phyloP scores from a whole-genome alignment of 2,113 vertebrate genomes.

The Buteo buteo region DNA sequence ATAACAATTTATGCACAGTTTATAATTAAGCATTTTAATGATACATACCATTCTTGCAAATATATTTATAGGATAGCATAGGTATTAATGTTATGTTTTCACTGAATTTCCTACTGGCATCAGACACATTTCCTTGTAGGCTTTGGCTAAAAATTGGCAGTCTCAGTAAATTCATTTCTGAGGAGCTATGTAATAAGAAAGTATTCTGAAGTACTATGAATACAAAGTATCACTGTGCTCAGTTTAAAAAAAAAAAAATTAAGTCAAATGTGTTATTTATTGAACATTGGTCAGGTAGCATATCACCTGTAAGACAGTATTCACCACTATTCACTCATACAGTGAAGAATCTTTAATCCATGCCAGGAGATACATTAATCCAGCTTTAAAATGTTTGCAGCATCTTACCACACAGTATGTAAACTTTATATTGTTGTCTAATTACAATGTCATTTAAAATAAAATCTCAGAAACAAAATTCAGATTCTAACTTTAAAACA shows the following conservation, averaged over 20 bases:
- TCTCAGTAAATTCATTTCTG: not conserved
- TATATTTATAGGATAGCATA: not conserved
- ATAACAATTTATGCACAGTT: not conserved
- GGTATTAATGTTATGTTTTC: not conserved
- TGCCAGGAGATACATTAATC: not conserved
- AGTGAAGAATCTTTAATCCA: not conserved
- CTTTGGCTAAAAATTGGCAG: not conserved
- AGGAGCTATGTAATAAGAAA: not conserved
- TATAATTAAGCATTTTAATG: conserved; percentile 4
- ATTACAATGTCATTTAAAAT: not conserved
- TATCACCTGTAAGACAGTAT: not conserved
- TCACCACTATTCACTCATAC: not conserved
- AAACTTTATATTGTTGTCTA: not conserved
- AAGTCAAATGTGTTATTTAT: not conserved
- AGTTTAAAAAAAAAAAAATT: not conserved
- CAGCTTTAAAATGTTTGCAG: not conserved
- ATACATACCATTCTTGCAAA: not conserved
- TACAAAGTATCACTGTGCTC: not conserved
- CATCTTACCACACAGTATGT: not conserved
- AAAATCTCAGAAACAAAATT: not conserved
- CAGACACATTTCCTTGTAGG: not conserved
- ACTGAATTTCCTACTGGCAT: not conserved
- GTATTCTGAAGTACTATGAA: not conserved
- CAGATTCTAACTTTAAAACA: not conserved
- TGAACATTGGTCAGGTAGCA: not conserved